A percentile compares a stretch with the other conserved stretches of the same genome.
Evolutionary conservation across 2,113 vertebrate genomes (phyloP).

Genomic region (Siniperca knerii): DNA sequence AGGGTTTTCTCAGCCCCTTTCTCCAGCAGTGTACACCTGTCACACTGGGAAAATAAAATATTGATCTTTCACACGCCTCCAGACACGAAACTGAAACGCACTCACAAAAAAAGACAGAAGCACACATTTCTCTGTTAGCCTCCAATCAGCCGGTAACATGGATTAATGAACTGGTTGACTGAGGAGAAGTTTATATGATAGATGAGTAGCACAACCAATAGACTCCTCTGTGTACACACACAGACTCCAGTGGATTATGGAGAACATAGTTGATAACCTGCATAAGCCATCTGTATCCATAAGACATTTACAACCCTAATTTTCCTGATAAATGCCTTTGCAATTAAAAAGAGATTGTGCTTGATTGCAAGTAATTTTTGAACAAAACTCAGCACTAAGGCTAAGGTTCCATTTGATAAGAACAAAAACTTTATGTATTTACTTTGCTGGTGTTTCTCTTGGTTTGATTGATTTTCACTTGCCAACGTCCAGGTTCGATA

Average conservation of each 20-base stretch:
- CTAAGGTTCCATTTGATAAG: not conserved
- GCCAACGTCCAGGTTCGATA: not conserved
- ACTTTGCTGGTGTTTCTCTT: not conserved
- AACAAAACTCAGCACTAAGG: not conserved
- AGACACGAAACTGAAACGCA: slow-evolving; percentile 45
- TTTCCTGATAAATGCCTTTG: slow-evolving; percentile 1
- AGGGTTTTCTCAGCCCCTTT: slow-evolving; percentile 61
- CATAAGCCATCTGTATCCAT: slow-evolving; percentile 6
- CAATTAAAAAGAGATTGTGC: not conserved
- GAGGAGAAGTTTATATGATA: slow-evolving; percentile 40
- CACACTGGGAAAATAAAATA: slow-evolving; percentile 71
- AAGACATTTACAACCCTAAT: not conserved
- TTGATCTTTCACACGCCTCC: slow-evolving; percentile 69
- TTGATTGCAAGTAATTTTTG: not conserved
- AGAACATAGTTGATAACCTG: slow-evolving; percentile 4
- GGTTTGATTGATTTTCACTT: not conserved
- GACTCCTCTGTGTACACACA: not conserved
- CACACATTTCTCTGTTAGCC: slow-evolving; percentile 54
- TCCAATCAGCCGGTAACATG: slow-evolving; percentile 68
- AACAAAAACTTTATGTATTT: not conserved
- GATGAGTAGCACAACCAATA: slow-evolving; percentile 13
- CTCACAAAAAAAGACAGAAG: slow-evolving; percentile 38
- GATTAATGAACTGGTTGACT: slow-evolving; percentile 72
- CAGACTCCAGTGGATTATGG: slow-evolving; percentile 4
- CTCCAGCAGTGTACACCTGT: slow-evolving; percentile 70